phyloP scores from a whole-genome alignment of 2,113 vertebrate species.

The Athene noctua region DNA sequence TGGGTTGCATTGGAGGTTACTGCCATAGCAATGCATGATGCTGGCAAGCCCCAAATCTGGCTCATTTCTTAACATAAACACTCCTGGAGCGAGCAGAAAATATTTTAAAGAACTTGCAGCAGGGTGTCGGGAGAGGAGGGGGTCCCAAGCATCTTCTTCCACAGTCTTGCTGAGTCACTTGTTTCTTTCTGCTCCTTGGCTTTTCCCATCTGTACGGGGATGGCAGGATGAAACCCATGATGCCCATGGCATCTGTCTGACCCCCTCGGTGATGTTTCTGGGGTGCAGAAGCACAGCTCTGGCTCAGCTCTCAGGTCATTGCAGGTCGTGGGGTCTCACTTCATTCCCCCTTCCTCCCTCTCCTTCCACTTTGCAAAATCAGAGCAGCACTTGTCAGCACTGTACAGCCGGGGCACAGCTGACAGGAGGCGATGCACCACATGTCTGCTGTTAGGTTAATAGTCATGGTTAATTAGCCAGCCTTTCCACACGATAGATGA shows the following conservation, averaged over 20 bases:
- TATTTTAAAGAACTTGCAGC: background rate
- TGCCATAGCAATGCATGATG: background rate
- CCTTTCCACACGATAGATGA: background rate
- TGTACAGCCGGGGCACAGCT: fast-evolving
- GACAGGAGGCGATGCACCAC: background rate
- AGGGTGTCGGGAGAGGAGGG: background rate
- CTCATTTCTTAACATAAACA: background rate
- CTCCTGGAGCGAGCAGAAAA: background rate
- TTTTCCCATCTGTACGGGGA: background rate
- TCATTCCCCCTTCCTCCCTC: background rate
- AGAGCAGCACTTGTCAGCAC: background rate
- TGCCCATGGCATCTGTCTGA: fast-evolving
- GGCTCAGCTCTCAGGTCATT: background rate
- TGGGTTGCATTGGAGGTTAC: background rate
- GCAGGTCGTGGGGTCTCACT: background rate
- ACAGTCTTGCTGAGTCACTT: background rate
- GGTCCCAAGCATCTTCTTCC: background rate
- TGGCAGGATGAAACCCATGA: background rate
- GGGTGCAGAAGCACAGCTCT: background rate
- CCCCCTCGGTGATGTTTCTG: background rate
- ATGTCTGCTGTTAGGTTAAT: background rate
- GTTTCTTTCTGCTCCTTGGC: background rate
- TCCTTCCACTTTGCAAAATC: background rate
- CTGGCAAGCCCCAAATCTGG: background rate
- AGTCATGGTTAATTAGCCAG: background rate